These are phyloP conservation scores for Neoitamus cyanurus DNA, from an alignment of 2,888 invertebrate species.

Conservation along the genomic window DNA sequence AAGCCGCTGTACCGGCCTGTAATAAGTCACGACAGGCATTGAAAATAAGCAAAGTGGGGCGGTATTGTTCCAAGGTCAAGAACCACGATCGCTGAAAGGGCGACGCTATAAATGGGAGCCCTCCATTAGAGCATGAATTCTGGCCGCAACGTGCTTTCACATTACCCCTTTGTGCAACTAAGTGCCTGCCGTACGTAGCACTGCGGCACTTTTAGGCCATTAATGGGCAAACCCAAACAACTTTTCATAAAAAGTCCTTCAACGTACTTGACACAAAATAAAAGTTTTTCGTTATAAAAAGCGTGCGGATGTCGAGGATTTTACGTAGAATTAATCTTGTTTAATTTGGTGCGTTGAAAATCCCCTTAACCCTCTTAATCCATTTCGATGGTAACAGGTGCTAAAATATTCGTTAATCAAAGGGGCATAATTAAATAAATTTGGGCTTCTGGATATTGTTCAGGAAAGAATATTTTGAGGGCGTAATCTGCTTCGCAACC, in stretches of 20 bases:
- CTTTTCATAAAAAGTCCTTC: background rate
- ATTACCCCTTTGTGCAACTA: background rate
- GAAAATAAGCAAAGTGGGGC: background rate
- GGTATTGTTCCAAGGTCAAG: background rate
- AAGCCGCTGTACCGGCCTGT: background rate
- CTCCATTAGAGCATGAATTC: background rate
- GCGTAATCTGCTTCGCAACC: background rate
- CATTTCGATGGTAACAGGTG: background rate
- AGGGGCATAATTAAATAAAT: background rate
- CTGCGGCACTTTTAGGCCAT: background rate
- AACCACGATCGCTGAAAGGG: background rate
- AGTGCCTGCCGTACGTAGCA: background rate
- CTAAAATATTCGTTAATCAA: background rate
- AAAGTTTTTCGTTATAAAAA: background rate
- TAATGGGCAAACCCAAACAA: background rate
- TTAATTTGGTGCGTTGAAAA: background rate
- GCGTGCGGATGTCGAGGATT: background rate
- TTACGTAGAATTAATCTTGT: background rate
- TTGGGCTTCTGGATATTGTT: background rate
- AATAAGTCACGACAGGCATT: background rate
- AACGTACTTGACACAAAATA: background rate
- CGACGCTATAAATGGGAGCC: background rate
- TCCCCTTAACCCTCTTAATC: background rate
- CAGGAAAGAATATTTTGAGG: background rate
- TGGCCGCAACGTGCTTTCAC: background rate